These are phyloP conservation scores for Oreocharis arfaki DNA, from an alignment of 2,113 vertebrate genomes.

Conservation along the genomic window DNA sequence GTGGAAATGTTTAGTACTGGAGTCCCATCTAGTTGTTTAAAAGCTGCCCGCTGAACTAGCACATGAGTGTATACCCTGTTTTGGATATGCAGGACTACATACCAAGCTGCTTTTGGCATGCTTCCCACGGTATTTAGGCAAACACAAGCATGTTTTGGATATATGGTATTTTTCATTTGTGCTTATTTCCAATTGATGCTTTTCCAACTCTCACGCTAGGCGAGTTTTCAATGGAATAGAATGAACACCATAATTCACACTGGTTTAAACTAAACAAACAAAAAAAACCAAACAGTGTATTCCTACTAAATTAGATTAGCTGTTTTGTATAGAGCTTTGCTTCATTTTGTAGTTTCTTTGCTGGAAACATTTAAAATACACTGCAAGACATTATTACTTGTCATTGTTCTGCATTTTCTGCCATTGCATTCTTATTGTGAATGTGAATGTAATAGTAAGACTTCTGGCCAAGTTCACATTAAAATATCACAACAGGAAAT, in stretches of 20 bases:
- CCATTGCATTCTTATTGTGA: not conserved
- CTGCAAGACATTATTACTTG: not conserved
- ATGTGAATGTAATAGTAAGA: not conserved
- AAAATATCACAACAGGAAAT: conserved; percentile 22
- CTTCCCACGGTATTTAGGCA: not conserved
- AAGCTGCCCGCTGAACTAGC: not conserved
- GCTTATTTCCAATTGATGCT: not conserved
- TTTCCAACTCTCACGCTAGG: not conserved
- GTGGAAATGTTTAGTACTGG: conserved; percentile 10
- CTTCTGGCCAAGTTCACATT: not conserved
- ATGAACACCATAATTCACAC: not conserved
- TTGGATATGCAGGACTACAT: not conserved
- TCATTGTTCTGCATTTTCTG: conserved; percentile 14
- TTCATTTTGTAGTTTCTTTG: not conserved
- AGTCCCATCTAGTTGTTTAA: not conserved
- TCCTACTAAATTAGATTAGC: not conserved
- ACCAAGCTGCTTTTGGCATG: not conserved
- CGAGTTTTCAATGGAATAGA: conserved; percentile 10
- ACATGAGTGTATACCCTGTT: not conserved
- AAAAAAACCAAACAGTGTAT: not conserved
- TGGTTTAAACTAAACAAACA: not conserved
- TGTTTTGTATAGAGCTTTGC: not conserved
- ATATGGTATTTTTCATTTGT: not conserved
- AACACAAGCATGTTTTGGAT: not conserved
- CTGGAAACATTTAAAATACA: conserved; percentile 2